Evolutionary conservation across 2,797 vertebrate genomes (phyloP).

Genomic region (Pteropus rufus): DNA sequence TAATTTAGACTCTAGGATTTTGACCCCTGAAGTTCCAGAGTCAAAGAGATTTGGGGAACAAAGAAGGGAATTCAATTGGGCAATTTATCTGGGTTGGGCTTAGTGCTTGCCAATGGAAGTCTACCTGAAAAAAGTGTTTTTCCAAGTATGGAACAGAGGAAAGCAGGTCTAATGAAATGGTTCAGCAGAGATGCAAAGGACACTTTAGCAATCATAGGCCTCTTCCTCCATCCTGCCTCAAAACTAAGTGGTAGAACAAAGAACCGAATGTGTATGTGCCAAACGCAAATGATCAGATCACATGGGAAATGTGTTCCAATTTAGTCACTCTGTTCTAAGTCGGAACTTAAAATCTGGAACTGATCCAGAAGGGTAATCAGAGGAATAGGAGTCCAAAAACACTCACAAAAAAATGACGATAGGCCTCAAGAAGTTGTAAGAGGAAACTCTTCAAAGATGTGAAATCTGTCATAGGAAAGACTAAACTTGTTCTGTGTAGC

Average conservation of each 20-base stretch:
- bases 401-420: background rate
- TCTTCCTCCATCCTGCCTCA: background rate
- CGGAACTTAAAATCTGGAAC: background rate
- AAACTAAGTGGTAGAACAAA: background rate
- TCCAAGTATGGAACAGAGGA: background rate
- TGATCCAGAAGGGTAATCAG: background rate
- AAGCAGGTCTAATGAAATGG: background rate
- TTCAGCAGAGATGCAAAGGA: background rate
- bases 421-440: background rate
- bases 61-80: background rate
- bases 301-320: background rate
- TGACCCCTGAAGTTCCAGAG: background rate
- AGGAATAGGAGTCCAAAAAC: background rate
- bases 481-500: background rate
- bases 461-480: background rate
- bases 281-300: background rate
- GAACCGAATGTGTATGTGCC: background rate
- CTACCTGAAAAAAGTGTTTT: background rate
- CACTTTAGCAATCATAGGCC: background rate
- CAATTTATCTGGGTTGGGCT: background rate
- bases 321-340: background rate
- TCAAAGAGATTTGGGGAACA: background rate
- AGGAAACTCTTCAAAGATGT: background rate
- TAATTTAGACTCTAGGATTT: slow-evolving; percentile 5
- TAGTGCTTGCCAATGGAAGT: background rate